Evolutionary conservation across 1,140 invertebrate genomes (phyloP).

Genomic region (Bicyclus anynana): DNA sequence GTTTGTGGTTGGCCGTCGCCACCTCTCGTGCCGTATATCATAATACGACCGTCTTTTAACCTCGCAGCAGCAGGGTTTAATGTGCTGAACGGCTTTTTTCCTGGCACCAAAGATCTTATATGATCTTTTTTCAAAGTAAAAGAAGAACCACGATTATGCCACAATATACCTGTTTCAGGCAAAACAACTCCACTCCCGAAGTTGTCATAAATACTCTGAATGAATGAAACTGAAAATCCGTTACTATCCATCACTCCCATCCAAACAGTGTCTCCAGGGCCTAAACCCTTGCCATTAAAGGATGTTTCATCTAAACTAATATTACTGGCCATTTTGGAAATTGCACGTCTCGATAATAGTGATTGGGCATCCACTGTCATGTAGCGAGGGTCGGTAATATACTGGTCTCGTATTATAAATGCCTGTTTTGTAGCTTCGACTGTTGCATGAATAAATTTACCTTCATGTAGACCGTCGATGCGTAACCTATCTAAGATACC

Average conservation of each 20-base stretch:
- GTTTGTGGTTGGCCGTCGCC: conserved; percentile 67
- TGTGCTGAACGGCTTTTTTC: conserved; percentile 64
- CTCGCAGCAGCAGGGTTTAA: conserved; percentile 58
- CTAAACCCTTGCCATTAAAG: conserved; percentile 34
- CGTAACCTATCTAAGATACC: conserved; percentile 58
- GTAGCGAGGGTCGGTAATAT: conserved; percentile 57
- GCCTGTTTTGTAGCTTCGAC: conserved; percentile 68
- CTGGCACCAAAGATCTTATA: conserved; percentile 47
- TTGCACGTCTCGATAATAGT: conserved; percentile 36
- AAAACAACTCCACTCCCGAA: conserved; percentile 60
- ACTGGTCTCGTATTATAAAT: conserved; percentile 53
- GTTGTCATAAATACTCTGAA: conserved; percentile 57
- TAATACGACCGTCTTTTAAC: conserved; percentile 54
- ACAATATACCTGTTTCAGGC: conserved; percentile 58
- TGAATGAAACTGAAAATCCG: conserved; percentile 67
- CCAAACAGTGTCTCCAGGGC: conserved; percentile 66
- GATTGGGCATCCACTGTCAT: conserved; percentile 52
- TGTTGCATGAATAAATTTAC: conserved; percentile 57
- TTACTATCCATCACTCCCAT: conserved; percentile 63
- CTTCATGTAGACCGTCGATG: conserved; percentile 57
- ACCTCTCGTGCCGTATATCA: conserved; percentile 62
- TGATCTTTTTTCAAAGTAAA: conserved; percentile 48
- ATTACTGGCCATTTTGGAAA: conserved; percentile 47
- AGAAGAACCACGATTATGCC: conserved; percentile 60
- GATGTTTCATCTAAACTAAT: conserved; percentile 40